phyloP scores from a whole-genome alignment of 2,797 vertebrate genomes.

The Mormyrops boulengeri region DNA sequence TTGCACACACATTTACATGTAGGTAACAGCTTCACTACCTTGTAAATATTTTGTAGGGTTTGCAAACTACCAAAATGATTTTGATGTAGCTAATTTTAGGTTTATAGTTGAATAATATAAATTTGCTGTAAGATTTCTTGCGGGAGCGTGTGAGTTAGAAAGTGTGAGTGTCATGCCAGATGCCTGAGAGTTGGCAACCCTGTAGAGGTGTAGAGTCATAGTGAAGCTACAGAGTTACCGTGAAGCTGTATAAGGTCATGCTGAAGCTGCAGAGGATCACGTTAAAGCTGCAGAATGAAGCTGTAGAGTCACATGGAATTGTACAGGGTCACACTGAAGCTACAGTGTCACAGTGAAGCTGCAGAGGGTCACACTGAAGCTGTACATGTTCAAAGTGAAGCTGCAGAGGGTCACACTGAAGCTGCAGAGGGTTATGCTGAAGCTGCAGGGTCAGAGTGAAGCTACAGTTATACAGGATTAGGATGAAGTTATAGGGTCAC shows the following conservation, averaged over 20 bases:
- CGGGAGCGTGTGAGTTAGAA: neutral
- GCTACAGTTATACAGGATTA: neutral
- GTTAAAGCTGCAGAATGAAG: neutral
- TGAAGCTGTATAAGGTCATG: neutral
- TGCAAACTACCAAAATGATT: neutral
- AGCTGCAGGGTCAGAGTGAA: neutral
- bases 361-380: too few species aligned
- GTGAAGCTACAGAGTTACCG: neutral
- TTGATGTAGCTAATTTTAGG: neutral
- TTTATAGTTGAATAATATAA: neutral
- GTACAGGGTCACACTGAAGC: neutral
- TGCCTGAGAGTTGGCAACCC: neutral
- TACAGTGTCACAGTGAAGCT: neutral
- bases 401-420: neutral
- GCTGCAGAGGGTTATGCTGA: neutral
- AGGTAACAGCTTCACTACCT: neutral
- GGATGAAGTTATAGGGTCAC: neutral
- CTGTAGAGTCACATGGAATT: neutral
- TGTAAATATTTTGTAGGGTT: neutral
- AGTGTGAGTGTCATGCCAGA: neutral
- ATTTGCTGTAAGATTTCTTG: neutral
- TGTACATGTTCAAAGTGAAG: neutral
- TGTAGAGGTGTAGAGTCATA: neutral
- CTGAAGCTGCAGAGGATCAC: neutral
- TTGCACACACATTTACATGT: neutral